phyloP scores from a whole-genome alignment of 2,113 vertebrate species.

The Erythrolamprus reginae region DNA sequence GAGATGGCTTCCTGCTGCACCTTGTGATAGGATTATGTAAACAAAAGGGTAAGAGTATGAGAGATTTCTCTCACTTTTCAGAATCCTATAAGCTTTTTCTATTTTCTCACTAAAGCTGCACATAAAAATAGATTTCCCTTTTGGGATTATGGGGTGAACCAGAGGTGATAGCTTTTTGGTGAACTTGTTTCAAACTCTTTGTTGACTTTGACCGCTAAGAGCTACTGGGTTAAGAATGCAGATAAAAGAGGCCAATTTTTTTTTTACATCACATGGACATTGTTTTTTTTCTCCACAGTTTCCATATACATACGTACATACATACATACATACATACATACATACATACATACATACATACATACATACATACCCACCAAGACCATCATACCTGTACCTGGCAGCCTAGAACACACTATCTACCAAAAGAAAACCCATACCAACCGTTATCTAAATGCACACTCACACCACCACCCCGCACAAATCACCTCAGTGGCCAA shows the following conservation, averaged over 20 bases:
- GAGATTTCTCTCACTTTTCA: not conserved
- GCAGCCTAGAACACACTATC: no score
- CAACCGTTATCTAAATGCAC: no score
- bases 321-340: no score
- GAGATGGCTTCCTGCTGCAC: not conserved
- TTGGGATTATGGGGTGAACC: not conserved
- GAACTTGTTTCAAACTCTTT: not conserved
- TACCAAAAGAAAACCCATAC: no score
- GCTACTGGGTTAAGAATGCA: not conserved
- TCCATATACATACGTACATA: no score
- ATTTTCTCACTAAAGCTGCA: not conserved
- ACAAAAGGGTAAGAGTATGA: not conserved
- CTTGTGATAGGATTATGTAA: not conserved
- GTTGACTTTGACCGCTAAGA: not conserved
- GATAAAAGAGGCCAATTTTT: not conserved
- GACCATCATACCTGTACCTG: no score
- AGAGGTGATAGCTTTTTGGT: not conserved
- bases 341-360: no score
- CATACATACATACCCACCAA: no score
- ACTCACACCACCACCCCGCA: no score
- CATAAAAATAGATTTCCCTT: not conserved
- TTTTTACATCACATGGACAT: not conserved
- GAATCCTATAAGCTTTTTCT: not conserved
- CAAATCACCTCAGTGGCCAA: no score
- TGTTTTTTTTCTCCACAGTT: no score